Base-by-base conservation (phyloP, 2,113 vertebrate genomes). In the Poecile atricapillus region DNA sequence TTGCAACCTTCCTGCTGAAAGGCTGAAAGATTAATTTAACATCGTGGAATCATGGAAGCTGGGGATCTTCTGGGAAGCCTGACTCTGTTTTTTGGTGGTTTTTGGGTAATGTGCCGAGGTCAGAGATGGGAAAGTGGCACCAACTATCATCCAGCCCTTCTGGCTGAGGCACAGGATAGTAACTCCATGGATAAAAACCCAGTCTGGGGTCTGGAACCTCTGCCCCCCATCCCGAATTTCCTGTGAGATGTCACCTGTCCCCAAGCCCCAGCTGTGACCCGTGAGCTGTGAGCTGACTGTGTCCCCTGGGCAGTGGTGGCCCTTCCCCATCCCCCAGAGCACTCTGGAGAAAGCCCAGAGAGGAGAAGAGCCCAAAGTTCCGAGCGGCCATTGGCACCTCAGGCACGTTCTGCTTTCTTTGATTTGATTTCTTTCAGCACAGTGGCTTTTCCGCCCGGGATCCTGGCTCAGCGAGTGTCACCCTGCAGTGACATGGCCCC, bases 281-380 rank as follows among this genome's bases (percentile, higher is more conserved):
- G 2, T 12, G 33, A 56, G 13, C 46, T 17, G 39, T 28, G 59
- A 41, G 68, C 37, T 59, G 55, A 33, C 65, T 5, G 1, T 47
- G 50, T 37, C 52, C n/a, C 41, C 46, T 3, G 43, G 44, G 21
- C 43, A 39, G 2, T 4, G 10, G 3, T 7, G n/a, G 2, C 68
- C 11, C 25, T 47, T 39, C 64, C 53, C 50, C 27, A 50, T 33
- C 24, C n/a, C 74, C 11, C 19, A 30, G 27, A 12, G 2, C 19
- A 2, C 2, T 28, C 0, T 1, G 16, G 28, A 9, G 44, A 8
- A 19, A 58, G 11, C 23, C 52, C 8, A 1, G 47, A 67, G 37
- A n/a, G 31, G n/a, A 83, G 58, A 35, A 25, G n/a, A 70, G 20
- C 58, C n/a, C 44, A 60, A 73, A 41, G 50, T 13, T 39, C 46